phyloP scores from a whole-genome alignment of 1,140 invertebrate genomes.

The Acromyrmex charruanus region DNA sequence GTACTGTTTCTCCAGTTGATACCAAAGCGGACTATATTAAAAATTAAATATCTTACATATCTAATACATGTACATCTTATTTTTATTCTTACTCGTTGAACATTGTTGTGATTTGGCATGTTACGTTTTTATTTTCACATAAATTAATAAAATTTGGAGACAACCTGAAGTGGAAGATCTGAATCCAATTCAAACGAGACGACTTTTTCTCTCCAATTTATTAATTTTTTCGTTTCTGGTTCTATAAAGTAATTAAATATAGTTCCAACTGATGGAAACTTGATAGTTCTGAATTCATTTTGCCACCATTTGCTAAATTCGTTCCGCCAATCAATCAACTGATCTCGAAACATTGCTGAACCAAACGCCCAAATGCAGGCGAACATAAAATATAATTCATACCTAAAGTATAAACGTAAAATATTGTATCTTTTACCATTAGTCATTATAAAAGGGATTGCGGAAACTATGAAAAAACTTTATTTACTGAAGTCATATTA shows the following conservation, averaged over 20 bases:
- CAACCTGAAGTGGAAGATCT: constrained; percentile 94
- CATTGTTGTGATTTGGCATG: not conserved
- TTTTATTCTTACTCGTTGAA: not conserved
- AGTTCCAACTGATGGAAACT: constrained; percentile 93
- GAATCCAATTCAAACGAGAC: constrained; percentile 93
- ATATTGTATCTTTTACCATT: not conserved
- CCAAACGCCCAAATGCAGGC: constrained; percentile 97
- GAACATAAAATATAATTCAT: constrained; percentile 98
- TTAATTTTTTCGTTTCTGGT: constrained; percentile 93
- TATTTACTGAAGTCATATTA: constrained; percentile 69
- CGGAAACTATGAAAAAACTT: not conserved
- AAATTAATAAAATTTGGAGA: constrained; percentile 30
- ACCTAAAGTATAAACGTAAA: constrained; percentile 85
- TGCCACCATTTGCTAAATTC: constrained; percentile 98
- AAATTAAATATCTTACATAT: not conserved
- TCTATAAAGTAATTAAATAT: constrained; percentile 98
- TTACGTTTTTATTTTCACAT: not conserved
- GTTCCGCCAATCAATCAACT: constrained; percentile 94
- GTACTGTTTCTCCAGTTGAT: constrained; percentile 95
- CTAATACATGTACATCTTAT: not conserved
- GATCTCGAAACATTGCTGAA: constrained; percentile 96
- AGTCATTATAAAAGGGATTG: not conserved
- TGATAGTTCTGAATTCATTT: constrained; percentile 96
- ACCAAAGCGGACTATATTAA: constrained; percentile 91
- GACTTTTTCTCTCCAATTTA: constrained; percentile 94